Evolutionary conservation across 2,797 vertebrate genomes (phyloP), one percentile per base, ranked within the genome.

Genomic region (Furcifer pardalis): DNA sequence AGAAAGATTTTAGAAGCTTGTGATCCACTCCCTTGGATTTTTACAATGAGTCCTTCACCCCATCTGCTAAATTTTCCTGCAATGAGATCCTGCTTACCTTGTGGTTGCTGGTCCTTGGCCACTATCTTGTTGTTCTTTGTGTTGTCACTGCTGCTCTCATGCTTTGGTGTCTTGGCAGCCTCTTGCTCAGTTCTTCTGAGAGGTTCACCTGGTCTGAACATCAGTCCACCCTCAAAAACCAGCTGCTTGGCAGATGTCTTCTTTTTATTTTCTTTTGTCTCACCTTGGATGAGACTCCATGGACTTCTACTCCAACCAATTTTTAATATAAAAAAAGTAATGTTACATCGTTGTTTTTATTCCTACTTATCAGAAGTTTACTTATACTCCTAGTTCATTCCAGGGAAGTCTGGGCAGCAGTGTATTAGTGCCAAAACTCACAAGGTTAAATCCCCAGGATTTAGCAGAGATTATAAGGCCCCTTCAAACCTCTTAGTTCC

Each of bases 61-160:
- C 44, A 10, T 49, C 46, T 49, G 46, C 46, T 49, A 49, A 4
- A 7, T 12, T 49, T 1, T 49, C 4, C 46, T 49, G 19, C 12
- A 82, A 15, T 71, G 62, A 74, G 77, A 66, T 37, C 84, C 89
- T 73, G 68, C 85, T 90, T 77, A 79, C 86, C 85, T 19, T 23
- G 83, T 32, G 79, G 7, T 0, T 78, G 82, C 0, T 75, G 82
- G 5, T 89, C 59, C 15, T 0, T 4, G 0, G 25, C 49, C 1
- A 88, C 81, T 1, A 0, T 17, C 83, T 76, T 75, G 35, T 83
- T 30, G 27, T n/a, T 2, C 2, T 15, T 30, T 40, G 56, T 27
- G 13, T 30, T 65, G 62, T 79, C 10, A 52, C 79, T 15, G 0
- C 32, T 37, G 40, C 17, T 10, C 27, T 40, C 1, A 3, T 42